Percentiles rank a stretch among this genome's conserved stretches.
These are phyloP conservation scores for Spea hammondii DNA, from an alignment of 2,797 vertebrate species.

Conservation along the genomic window DNA sequence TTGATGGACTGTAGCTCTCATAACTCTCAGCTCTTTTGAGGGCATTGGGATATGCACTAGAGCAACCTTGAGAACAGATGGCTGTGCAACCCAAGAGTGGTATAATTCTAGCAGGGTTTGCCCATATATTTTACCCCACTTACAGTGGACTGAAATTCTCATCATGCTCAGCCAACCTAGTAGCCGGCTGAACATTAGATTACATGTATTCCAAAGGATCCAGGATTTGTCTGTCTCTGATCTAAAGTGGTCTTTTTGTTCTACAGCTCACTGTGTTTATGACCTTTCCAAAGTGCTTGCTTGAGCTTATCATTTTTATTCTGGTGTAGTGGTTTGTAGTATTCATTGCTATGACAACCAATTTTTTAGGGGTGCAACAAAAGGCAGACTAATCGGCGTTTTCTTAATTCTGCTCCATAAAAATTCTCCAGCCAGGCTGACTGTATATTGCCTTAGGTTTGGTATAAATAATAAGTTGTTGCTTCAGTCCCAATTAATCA, in stretches of 20 bases:
- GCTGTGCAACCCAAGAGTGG: neutral
- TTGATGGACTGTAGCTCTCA: too few species aligned
- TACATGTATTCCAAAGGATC: neutral
- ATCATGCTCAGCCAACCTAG: neutral
- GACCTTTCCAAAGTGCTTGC: slow-evolving; percentile 31
- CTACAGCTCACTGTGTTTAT: neutral
- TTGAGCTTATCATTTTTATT: slow-evolving; percentile 20
- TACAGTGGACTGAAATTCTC: neutral
- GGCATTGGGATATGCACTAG: neutral
- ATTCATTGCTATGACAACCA: slow-evolving; percentile 47
- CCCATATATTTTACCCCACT: too few species aligned
- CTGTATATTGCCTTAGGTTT: neutral
- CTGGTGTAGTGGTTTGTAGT: slow-evolving; percentile 34
- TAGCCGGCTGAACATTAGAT: neutral
- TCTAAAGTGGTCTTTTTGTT: neutral
- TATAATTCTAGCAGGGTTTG: neutral
- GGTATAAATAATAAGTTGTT: neutral
- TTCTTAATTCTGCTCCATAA: neutral
- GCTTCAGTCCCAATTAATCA: too few species aligned
- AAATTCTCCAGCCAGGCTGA: neutral
- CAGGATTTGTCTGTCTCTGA: neutral
- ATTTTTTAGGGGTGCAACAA: slow-evolving; percentile 27
- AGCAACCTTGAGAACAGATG: neutral
- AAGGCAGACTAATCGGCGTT: slow-evolving; percentile 4
- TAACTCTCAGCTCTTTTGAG: neutral